These are phyloP conservation scores for Halcyon smyrnensis DNA, from an alignment of 2,797 vertebrate species.

Conservation along the genomic window DNA sequence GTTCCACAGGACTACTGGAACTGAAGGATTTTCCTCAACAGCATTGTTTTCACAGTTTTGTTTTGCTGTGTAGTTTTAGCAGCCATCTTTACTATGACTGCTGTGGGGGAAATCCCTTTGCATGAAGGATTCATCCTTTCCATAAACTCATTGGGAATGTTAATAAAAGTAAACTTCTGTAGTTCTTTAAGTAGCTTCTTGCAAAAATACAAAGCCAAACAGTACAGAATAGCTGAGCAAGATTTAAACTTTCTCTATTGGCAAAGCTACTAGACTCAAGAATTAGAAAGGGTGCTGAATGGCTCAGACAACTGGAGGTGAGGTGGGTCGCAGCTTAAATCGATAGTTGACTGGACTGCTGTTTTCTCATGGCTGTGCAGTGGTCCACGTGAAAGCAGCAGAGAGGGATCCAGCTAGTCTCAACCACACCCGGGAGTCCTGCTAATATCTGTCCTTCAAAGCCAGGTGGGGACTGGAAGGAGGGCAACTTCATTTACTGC, in stretches of 20 bases:
- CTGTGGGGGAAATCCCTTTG: neutral
- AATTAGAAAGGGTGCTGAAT: neutral
- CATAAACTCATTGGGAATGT: neutral
- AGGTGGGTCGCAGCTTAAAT: neutral
- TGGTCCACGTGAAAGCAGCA: neutral
- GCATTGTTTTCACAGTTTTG: neutral
- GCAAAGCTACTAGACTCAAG: neutral
- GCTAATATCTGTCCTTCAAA: neutral
- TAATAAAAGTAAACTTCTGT: neutral
- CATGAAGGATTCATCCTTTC: neutral
- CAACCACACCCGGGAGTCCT: neutral
- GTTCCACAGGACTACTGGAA: neutral
- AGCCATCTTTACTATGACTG: neutral
- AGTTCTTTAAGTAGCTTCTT: neutral
- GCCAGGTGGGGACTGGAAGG: neutral
- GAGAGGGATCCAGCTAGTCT: neutral
- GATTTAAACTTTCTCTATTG: neutral
- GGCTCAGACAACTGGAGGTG: neutral
- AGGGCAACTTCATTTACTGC: neutral
- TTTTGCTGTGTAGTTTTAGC: neutral
- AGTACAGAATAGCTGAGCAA: neutral
- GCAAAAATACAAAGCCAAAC: neutral
- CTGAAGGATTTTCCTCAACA: neutral
- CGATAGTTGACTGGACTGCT: fast-evolving
- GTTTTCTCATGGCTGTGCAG: neutral